Base-by-base conservation (phyloP, 1,140 invertebrate species). In the Semibalanus balanoides region DNA sequence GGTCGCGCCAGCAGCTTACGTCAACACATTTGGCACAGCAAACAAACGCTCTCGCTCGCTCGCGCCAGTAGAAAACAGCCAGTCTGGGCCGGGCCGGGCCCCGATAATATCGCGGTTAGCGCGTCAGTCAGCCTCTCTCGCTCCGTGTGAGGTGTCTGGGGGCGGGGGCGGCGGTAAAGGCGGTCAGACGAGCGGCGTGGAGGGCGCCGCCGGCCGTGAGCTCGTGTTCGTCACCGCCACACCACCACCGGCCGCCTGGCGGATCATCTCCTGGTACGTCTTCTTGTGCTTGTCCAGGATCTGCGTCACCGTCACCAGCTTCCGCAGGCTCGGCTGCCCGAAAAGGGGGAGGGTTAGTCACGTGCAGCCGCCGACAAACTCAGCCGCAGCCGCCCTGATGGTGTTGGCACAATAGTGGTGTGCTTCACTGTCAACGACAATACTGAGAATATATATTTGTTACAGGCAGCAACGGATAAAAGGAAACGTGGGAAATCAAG, bases 271-370 rank as follows among this genome's bases (percentile, higher is more conserved):
- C 82, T 95, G 88, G 84, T 98, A 97, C 83, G 95, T 95, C 83
- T 96, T 91, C 85, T 97, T 97, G 85, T 97, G 96, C 84, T 97
- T 97, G 79, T 91, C 93, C 81, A 97, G 85, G 93, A 97, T 97
- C 83, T 97, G 94, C 7, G 94, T 96, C 27, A 97, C 95, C 28
- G 94, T 97, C 51, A 96, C 93, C 80, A 98, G 85, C 82, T 96
- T 96, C 83, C 95, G 93, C 80, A 97, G 90, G 73, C 91, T 92
- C n/a, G 90, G 87, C 89, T 90, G 82, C 74, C 75, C 75, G 77
- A 76, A n/a, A n/a, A n/a, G n/a, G n/a, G n/a, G n/a, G n/a, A n/a
- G n/a, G n/a, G n/a, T n/a, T n/a, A n/a, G n/a, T n/a, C n/a, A n/a
- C n/a, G n/a, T n/a, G n/a, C n/a, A n/a, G n/a, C n/a, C n/a, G n/a